These are phyloP conservation scores for Sminthurides bifidus DNA, from an alignment of 1,140 invertebrate species.

Conservation along the genomic window DNA sequence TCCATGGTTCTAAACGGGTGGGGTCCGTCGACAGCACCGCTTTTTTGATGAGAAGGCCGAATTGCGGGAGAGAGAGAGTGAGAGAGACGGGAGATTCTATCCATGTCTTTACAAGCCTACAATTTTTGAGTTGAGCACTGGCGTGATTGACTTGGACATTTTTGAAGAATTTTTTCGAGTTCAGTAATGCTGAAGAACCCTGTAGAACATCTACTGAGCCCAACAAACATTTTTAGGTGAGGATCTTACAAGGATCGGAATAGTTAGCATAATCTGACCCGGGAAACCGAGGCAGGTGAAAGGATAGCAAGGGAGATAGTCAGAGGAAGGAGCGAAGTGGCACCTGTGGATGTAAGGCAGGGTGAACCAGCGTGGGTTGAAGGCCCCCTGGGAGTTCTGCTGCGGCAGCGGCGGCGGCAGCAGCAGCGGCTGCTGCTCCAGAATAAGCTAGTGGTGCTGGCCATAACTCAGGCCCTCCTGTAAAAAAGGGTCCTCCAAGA, in stretches of 20 bases:
- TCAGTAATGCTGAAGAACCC: background rate
- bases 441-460: constrained; percentile 74
- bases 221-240: background rate
- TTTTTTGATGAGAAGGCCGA: too few species aligned
- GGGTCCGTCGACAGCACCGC: too few species aligned
- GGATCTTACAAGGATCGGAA: too few species aligned
- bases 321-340: constrained; percentile 90
- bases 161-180: too few species aligned
- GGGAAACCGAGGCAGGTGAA: background rate
- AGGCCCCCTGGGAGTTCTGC: constrained; percentile 65
- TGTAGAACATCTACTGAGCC: background rate
- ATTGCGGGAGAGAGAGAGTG: too few species aligned
- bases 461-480: constrained; percentile 82
- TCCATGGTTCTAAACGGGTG: too few species aligned
- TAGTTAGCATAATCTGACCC: background rate
- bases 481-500: constrained; percentile 86
- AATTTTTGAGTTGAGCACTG: too few species aligned
- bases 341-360: constrained; percentile 91
- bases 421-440: constrained; percentile 33
- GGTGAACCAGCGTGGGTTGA: constrained; percentile 80
- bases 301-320: constrained; percentile 53
- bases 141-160: too few species aligned
- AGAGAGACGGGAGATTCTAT: too few species aligned
- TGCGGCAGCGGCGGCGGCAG: constrained; percentile 53
- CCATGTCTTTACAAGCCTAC: too few species aligned